Conservation (phyloP, 2,888 invertebrate genomes). For the Synergus japonicus region DNA sequence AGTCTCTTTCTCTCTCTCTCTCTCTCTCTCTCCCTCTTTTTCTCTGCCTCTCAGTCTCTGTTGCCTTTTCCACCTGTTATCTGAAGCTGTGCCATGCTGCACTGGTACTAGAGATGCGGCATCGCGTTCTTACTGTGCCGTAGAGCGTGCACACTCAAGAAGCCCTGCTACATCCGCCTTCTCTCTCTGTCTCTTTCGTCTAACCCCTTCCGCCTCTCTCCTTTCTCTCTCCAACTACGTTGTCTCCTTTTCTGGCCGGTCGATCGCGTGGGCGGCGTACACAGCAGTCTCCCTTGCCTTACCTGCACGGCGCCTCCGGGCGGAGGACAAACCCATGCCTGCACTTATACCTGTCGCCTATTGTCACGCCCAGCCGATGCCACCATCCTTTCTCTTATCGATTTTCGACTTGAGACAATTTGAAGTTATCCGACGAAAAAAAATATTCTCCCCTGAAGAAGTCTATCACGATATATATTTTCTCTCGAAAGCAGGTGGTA, state of each 20-base stretch:
- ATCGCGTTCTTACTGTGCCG: constrained; percentile 48
- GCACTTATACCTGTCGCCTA: constrained; percentile 65
- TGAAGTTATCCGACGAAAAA: background rate
- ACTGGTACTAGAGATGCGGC: constrained; percentile 65
- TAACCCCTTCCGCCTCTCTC: constrained; percentile 46
- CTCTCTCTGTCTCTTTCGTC: constrained; percentile 46
- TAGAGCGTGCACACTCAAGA: constrained; percentile 34
- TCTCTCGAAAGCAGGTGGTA: no score
- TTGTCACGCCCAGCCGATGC: constrained; percentile 66
- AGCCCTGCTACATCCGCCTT: constrained; percentile 35
- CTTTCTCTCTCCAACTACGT: constrained; percentile 38
- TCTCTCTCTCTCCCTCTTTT: constrained; percentile 40
- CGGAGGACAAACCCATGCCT: constrained; percentile 61
- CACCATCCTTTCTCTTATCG: background rate
- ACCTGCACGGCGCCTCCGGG: constrained; percentile 47
- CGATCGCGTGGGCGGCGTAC: constrained; percentile 69
- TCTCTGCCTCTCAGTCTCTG: constrained; percentile 39
- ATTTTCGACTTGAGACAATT: background rate
- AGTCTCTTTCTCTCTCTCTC: constrained; percentile 45
- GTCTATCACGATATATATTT: no score
- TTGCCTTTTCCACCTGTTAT: constrained; percentile 73
- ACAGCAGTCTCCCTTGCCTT: constrained; percentile 52
- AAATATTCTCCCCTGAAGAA: background rate
- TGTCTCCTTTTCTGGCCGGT: constrained; percentile 47
- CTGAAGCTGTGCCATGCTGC: constrained; percentile 66